Evolutionary conservation across 92 coral and sea anemone genomes (phyloP).

Genomic region (Hydrozoanthus gracilis): DNA sequence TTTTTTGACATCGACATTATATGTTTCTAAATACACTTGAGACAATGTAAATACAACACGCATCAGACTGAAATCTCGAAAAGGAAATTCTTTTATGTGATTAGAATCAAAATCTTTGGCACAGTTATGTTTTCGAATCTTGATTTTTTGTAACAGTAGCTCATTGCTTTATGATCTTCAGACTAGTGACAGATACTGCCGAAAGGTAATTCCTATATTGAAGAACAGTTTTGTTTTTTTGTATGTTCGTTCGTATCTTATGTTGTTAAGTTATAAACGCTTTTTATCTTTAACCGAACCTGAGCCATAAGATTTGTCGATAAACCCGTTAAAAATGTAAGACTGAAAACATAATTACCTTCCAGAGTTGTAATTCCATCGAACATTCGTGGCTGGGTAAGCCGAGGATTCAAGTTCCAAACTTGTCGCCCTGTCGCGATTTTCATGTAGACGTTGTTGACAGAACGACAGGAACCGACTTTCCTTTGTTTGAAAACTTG

Average conservation of each 20-base stretch:
- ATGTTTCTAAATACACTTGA: background rate
- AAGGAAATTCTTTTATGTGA: background rate
- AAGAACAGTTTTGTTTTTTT: background rate
- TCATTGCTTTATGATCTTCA: background rate
- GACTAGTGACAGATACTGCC: no score
- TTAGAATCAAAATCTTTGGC: slow-evolving; percentile 13
- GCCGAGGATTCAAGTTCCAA: background rate
- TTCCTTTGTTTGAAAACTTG: background rate
- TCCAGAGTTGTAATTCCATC: background rate
- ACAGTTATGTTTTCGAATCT: background rate
- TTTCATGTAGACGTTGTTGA: slow-evolving; percentile 23
- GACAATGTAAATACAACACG: slow-evolving; percentile 5
- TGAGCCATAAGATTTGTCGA: background rate
- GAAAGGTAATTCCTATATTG: background rate
- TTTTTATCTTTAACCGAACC: background rate
- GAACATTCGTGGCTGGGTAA: background rate
- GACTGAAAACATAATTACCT: background rate
- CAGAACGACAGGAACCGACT: slow-evolving; percentile 16
- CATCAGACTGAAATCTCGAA: slow-evolving; percentile 11
- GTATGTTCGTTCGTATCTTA: no score
- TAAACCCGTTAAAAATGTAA: background rate
- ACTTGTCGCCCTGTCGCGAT: background rate
- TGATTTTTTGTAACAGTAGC: background rate
- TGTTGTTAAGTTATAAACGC: background rate
- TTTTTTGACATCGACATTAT: background rate